Evolutionary conservation across 2,888 invertebrate genomes (phyloP), one percentile per base, ranked within the genome.

Genomic region (Hyposoter didymator): DNA sequence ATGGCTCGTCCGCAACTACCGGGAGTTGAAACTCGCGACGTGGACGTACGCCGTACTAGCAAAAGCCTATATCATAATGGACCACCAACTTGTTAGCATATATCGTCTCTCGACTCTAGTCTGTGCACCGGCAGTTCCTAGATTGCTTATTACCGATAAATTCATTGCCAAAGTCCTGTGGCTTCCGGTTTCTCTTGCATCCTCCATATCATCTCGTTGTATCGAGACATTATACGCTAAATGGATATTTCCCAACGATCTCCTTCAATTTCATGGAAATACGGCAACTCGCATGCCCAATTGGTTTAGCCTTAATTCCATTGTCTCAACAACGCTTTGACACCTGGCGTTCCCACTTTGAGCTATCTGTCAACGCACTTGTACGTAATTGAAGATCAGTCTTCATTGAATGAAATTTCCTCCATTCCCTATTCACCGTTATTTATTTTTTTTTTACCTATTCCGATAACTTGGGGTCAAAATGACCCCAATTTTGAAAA

Each of bases 81-180:
- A 69, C 82, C 75, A 66, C 85, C 79, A 85, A 82, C 79, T 79
- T 83, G 82, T 83, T 85, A 83, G 19, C 32, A 64, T 74, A 75
- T 49, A 73, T 52, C 45, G 17, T n/a, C n/a, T n/a, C n/a, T n/a
- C n/a, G n/a, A n/a, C n/a, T n/a, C n/a, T n/a, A n/a, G n/a, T n/a
- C n/a, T n/a, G n/a, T n/a, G n/a, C 69, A n/a, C 45, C 49, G n/a
- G 22, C 62, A 14, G 8, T 43, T 47, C 28, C 35, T 69, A 55
- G 62, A 67, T 76, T 70, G 75, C 83, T 83, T 76, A 83, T 85
- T 85, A 83, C 49, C 72, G 47, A 83, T 83, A 73, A 85, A 79
- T 82, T 85, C 70, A 45, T 62, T 74, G 62, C 14, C 12, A 14
- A 32, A 45, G 74, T 74, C 47, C 59, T 59, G 66, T 28, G 35